A percentile compares a stretch with the other conserved stretches of the same genome.
phyloP scores from a whole-genome alignment of 2,113 vertebrate genomes.

The Antidorcas marsupialis region DNA sequence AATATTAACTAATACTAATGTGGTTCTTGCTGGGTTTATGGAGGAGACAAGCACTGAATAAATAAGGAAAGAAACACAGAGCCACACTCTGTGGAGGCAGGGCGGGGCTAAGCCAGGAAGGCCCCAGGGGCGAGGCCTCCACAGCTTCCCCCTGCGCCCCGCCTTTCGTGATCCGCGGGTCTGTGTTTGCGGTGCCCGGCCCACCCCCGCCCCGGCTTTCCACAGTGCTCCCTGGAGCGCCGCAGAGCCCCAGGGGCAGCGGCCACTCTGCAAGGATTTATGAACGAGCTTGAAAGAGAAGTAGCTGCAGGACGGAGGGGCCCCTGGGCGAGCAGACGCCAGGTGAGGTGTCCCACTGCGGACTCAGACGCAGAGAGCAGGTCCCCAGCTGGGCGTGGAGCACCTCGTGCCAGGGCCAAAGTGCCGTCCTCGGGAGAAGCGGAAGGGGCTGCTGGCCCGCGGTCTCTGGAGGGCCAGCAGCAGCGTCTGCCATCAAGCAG shows the following conservation, averaged over 20 bases:
- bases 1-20: not conserved
- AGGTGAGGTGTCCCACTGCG: not conserved
- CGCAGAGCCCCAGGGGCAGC: fast-evolving
- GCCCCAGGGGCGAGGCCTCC: no score
- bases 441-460: fast-evolving
- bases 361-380: fast-evolving
- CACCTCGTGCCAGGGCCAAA: fast-evolving
- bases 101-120: fast-evolving
- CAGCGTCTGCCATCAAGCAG: not conserved
- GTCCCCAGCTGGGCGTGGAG: not conserved
- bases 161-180: fast-evolving
- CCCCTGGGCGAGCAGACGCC: fast-evolving
- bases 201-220: no score
- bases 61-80: not conserved
- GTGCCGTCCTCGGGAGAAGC: fast-evolving
- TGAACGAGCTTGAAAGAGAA: fast-evolving
- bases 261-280: fast-evolving
- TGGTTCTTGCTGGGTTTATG: not conserved
- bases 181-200: fast-evolving
- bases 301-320: fast-evolving
- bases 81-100: fast-evolving
- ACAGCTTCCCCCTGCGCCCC: not conserved
- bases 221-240: not conserved
- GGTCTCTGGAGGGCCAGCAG: fast-evolving
- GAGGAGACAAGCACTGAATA: not conserved